These are phyloP conservation scores for Alca torda DNA, from an alignment of 2,797 vertebrate genomes.

Conservation along the genomic window DNA sequence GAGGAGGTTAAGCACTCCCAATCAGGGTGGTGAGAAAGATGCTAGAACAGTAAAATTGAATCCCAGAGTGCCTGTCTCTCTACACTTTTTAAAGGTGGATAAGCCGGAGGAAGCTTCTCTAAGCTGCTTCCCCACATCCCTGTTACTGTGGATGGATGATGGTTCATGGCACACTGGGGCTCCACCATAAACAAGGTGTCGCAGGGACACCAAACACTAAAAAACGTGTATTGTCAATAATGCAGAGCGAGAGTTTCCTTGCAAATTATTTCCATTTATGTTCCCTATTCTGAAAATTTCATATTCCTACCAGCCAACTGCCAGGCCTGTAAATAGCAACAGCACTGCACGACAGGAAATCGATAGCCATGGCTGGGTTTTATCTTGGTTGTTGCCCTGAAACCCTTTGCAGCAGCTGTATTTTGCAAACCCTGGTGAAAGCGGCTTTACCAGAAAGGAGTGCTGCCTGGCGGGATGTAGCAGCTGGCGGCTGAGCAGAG, in stretches of 20 bases:
- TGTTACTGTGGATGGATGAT: not conserved
- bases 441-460: not conserved
- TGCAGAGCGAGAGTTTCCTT: not conserved
- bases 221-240: not conserved
- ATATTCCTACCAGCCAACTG: not conserved
- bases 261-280: not conserved
- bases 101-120: not conserved
- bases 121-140: not conserved
- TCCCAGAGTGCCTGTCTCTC: not conserved
- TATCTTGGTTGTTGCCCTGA: not conserved
- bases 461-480: not conserved
- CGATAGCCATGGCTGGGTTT: not conserved
- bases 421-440: not conserved
- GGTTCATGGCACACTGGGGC: not conserved
- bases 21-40: constrained; percentile 7
- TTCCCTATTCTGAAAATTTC: not conserved
- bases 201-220: not conserved
- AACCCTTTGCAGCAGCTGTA: not conserved
- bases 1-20: constrained; percentile 52
- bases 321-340: not conserved
- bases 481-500: not conserved
- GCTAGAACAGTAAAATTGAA: constrained; percentile 8
- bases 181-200: not conserved
- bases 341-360: not conserved
- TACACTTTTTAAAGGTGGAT: not conserved